Base-by-base conservation (phyloP, 2,113 vertebrate genomes). In the Vimba vimba region DNA sequence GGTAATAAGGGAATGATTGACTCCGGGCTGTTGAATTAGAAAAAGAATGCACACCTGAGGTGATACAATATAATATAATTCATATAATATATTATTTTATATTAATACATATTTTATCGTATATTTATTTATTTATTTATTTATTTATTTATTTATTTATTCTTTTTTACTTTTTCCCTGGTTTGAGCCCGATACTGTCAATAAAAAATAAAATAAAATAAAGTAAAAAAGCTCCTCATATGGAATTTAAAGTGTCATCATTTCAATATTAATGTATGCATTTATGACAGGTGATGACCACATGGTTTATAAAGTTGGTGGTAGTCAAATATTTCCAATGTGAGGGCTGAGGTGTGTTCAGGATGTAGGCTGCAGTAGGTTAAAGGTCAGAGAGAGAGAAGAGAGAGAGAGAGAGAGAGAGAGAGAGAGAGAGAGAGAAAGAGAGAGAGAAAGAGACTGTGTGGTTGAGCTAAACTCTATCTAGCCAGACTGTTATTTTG, bases 241-340 rank as follows among this genome's bases (percentile, higher is more conserved):
- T 64, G 25, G 25, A 30, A 6, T 13, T 30, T 6, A 15, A 64
- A 27, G 25, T 64, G 25, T 2, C 62, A 60, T n/a, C n/a, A 11
- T 64, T 64, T 69, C 1, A 10, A 10, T 36, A 68, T 36, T 9
- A 68, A 39, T 69, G 17, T 36, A 36, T 69, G 17, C 17, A 21
- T 69, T 39, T 69, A 21, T 39, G 17, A 36, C 19, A 69, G 30
- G 57, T 47, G 80, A 74, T 45, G 68, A 84, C 66, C 27, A 36
- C 57, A 57, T 68, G 66, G 55, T 60, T 85, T 47, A 47, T 60
- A 60, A 82, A 50, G 33, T 50, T 79, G 66, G n/a, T 45, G 19
- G n/a, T 60, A n/a, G 33, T 17, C 21, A 43, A 39, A 43, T 47
- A 21, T 64, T 47, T 64, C 39, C 39, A 66, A 15, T 21, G n/a